Conservation (phyloP, 2,888 invertebrate genomes). For the Chrysomela aeneicollis region DNA sequence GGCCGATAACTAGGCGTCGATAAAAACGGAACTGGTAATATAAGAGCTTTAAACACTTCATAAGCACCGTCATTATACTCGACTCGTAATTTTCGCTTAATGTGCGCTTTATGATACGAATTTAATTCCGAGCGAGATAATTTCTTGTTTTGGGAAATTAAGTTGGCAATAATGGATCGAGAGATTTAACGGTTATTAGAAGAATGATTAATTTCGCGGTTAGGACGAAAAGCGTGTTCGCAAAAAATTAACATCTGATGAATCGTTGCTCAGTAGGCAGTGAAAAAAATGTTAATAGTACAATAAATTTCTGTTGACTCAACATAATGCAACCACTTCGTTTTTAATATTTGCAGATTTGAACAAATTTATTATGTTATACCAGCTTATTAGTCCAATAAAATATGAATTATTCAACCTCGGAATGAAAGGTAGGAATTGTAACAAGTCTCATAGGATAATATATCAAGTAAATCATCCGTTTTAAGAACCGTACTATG, state of each 20-base stretch:
- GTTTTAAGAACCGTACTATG: too few relatives aligned
- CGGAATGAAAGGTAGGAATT: too few relatives aligned
- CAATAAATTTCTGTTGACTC: too few relatives aligned
- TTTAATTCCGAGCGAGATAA: slow-evolving; percentile 34
- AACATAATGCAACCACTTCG: too few relatives aligned
- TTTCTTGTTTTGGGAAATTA: slow-evolving; percentile 40
- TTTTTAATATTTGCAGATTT: too few relatives aligned
- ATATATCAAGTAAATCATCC: too few relatives aligned
- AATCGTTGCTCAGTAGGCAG: too few relatives aligned
- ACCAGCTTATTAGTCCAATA: too few relatives aligned
- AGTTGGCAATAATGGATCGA: slow-evolving; percentile 32
- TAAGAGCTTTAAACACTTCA: slow-evolving; percentile 40
- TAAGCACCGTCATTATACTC: slow-evolving; percentile 38
- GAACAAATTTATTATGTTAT: too few relatives aligned
- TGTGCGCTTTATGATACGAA: slow-evolving; percentile 38
- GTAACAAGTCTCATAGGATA: too few relatives aligned
- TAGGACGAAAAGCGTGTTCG: background rate
- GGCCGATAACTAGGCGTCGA: slow-evolving; percentile 38
- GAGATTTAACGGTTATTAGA: slow-evolving; percentile 21
- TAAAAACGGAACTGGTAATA: slow-evolving; percentile 42
- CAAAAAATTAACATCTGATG: background rate
- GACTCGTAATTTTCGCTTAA: slow-evolving; percentile 40
- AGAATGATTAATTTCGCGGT: slow-evolving; percentile 6
- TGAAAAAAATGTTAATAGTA: too few relatives aligned
- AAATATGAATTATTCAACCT: too few relatives aligned